Percentiles rank a stretch among this genome's conserved stretches.
Conservation (phyloP, 1,140 invertebrate genomes). For the Bradynema listronoti region DNA sequence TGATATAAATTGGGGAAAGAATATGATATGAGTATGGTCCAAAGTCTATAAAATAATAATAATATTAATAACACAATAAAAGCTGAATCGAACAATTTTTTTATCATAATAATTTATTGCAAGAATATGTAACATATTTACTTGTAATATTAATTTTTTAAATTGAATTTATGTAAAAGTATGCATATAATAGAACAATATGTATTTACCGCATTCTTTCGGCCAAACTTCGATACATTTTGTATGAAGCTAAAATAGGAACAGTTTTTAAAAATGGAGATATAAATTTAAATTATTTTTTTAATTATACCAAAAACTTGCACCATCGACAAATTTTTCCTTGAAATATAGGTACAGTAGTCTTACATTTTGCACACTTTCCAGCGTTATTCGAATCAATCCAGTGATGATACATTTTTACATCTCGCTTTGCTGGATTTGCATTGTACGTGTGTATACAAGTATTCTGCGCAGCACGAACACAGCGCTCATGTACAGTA, state of each 20-base stretch:
- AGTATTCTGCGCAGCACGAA: conserved; percentile 82
- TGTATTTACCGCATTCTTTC: conserved; percentile 68
- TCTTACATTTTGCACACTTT: conserved; percentile 85
- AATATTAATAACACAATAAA: too few relatives aligned
- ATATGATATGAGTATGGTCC: conserved; percentile 71
- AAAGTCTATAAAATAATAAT: neutral
- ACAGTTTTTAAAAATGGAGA: too few relatives aligned
- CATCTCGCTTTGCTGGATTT: conserved; percentile 71
- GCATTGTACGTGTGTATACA: conserved; percentile 86
- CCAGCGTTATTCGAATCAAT: conserved; percentile 82
- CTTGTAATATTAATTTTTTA: too few relatives aligned
- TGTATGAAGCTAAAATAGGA: conserved; percentile 73
- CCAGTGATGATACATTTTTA: conserved; percentile 75
- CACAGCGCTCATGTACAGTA: conserved; percentile 91
- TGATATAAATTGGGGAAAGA: conserved; percentile 84
- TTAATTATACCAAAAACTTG: conserved; percentile 74
- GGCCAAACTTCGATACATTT: conserved; percentile 82
- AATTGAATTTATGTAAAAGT: too few relatives aligned
- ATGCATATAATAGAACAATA: too few relatives aligned
- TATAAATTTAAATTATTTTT: neutral
- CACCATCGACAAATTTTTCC: conserved; percentile 94
- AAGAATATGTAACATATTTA: too few relatives aligned
- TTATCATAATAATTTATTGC: too few relatives aligned
- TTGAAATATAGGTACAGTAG: conserved; percentile 87
- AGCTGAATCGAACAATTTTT: too few relatives aligned